phyloP scores from a whole-genome alignment of 2,113 vertebrate genomes.

The Nothoprocta perdicaria region DNA sequence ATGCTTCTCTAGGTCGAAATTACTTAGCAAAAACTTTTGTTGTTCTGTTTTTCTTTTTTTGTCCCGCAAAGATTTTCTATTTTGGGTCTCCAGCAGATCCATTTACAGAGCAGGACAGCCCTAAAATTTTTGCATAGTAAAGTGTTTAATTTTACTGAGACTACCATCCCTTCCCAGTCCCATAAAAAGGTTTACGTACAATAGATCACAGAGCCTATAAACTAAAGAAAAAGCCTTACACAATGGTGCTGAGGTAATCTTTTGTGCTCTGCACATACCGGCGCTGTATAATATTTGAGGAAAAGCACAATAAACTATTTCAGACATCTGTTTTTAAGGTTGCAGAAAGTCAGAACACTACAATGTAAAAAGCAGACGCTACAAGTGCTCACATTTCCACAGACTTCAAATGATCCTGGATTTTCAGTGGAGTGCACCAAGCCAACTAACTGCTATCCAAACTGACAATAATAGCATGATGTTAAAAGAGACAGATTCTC shows the following conservation, averaged over 20 bases:
- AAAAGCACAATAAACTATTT: slow-evolving; percentile 73
- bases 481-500: slow-evolving; percentile 33
- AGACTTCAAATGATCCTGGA: slow-evolving; percentile 58
- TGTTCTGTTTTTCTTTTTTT: neutral
- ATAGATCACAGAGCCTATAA: slow-evolving; percentile 74
- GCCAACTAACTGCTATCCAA: slow-evolving; percentile 17
- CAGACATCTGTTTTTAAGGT: slow-evolving; percentile 80
- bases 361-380: slow-evolving; percentile 71
- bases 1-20: slow-evolving; percentile 33
- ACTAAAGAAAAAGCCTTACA: slow-evolving; percentile 67
- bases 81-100: slow-evolving; percentile 3
- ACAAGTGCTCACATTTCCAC: slow-evolving; percentile 55
- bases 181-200: slow-evolving; percentile 73
- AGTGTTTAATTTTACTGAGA: slow-evolving; percentile 64
- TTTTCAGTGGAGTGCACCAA: slow-evolving; percentile 47
- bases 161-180: slow-evolving; percentile 66
- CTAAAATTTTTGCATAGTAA: slow-evolving; percentile 48
- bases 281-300: slow-evolving; percentile 54
- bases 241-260: slow-evolving; percentile 68
- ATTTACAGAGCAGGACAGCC: slow-evolving; percentile 39
- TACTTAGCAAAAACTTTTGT: slow-evolving; percentile 19
- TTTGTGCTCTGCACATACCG: slow-evolving; percentile 56
- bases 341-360: slow-evolving; percentile 54
- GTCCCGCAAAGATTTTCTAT: slow-evolving; percentile 25
- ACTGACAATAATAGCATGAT: neutral